Evolutionary conservation across 1,140 invertebrate species (phyloP).

Genomic region (Drosophila kurseongensis): DNA sequence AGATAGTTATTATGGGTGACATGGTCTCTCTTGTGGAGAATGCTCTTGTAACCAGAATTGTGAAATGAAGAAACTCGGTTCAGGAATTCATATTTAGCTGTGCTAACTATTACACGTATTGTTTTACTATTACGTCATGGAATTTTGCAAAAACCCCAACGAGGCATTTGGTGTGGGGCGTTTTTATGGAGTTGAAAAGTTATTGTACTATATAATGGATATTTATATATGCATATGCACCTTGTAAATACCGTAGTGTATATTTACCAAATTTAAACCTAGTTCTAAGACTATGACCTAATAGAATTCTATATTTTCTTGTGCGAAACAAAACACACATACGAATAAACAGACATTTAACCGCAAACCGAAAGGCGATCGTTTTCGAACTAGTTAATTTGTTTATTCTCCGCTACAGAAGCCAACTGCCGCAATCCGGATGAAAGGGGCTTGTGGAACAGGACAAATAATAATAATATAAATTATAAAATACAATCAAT

Average conservation of each 20-base stretch:
- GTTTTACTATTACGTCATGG: conserved; percentile 41
- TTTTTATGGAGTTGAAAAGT: conserved; percentile 31
- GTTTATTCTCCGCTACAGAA: conserved; percentile 58
- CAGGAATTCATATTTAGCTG: conserved; percentile 75
- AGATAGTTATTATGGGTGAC: conserved; percentile 39
- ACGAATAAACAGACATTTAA: conserved; percentile 37
- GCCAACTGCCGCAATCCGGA: conserved; percentile 20
- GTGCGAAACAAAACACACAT: conserved; percentile 68
- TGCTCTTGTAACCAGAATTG: conserved; percentile 28
- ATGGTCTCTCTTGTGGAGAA: conserved; percentile 35
- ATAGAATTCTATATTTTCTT: conserved; percentile 62
- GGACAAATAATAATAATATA: conserved; percentile 65
- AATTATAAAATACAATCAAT: conserved; percentile 53
- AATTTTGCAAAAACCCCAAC: conserved; percentile 17
- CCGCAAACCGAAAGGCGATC: conserved; percentile 19
- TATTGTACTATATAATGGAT: conserved; percentile 57
- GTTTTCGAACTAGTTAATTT: conserved; percentile 55
- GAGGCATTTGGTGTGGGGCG: conserved; percentile 7
- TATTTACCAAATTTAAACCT: conserved; percentile 34
- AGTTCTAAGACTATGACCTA: conserved; percentile 50
- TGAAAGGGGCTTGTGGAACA: conserved; percentile 1
- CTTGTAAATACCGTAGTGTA: conserved; percentile 63
- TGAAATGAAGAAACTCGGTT: conserved; percentile 59
- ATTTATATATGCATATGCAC: conserved; percentile 41
- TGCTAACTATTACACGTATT: conserved; percentile 63